These are phyloP conservation scores for Falcunculus frontatus DNA, from an alignment of 2,113 vertebrate genomes.

Conservation along the genomic window DNA sequence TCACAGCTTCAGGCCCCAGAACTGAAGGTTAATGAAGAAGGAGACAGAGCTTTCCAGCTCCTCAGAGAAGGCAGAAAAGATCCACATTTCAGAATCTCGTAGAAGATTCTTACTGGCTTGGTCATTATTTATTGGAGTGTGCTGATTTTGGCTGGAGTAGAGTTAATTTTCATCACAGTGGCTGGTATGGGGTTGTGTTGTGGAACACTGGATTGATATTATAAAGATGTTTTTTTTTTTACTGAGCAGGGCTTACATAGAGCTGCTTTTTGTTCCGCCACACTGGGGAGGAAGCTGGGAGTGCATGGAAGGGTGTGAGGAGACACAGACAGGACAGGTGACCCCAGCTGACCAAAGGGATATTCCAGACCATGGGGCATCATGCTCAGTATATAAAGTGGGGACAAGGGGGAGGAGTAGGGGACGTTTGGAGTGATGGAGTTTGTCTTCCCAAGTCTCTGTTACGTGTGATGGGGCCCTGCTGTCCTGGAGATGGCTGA, in stretches of 20 bases:
- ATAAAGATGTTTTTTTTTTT: neutral
- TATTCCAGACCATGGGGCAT: neutral
- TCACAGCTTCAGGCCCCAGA: neutral
- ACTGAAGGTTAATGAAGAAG: neutral
- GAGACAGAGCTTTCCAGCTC: neutral
- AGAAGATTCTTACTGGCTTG: neutral
- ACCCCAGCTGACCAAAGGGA: neutral
- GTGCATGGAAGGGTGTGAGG: neutral
- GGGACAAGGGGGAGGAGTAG: neutral
- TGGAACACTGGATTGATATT: neutral
- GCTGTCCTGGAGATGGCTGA: neutral
- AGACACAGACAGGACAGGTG: neutral
- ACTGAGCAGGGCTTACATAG: neutral
- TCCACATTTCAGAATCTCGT: neutral
- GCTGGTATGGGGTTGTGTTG: neutral
- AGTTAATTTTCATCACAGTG: neutral
- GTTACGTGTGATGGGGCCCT: neutral
- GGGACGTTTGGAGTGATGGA: neutral
- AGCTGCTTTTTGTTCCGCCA: neutral
- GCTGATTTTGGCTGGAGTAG: neutral
- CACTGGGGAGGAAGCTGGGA: rapidly evolving
- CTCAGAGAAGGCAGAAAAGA: neutral
- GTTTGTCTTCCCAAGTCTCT: neutral
- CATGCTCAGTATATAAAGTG: neutral
- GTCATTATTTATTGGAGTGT: neutral